Evolutionary conservation across 2,888 invertebrate genomes (phyloP), one percentile per base, ranked within the genome.

Genomic region (Crioceris asparagi): DNA sequence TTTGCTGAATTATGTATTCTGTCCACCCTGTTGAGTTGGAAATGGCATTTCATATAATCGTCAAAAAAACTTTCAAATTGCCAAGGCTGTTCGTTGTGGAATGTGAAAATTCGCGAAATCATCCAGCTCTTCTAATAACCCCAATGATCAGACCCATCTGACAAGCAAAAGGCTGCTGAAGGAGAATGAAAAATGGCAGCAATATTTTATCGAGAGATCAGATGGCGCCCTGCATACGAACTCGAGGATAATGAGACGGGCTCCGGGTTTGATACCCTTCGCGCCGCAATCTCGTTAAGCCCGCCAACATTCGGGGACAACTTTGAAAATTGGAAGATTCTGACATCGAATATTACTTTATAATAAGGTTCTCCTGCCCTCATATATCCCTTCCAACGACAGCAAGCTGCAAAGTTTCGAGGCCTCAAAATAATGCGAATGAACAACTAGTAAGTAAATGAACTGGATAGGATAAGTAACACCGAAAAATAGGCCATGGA

Each of bases 161-260:
- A 63, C 63, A 62, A 61, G 58, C 57, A 53, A 58, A 60, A 61
- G 59, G 59, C 62, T 59, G 61, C 58, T 60, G 61, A 61, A 61
- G 59, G 55, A 56, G 58, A 54, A 63, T 62, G 64, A 64, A 65
- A 65, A 64, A 65, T 65, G 64, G 59, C 58, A 57, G 60, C 62
- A 64, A 65, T 65, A 65, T 65, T 65, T 65, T 65, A 65, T 65
- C 64, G 61, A 57, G 61, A 62, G 65, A 64, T 64, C 64, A 64
- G 63, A 64, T 64, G 64, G 64, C 63, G 62, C 61, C 59, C 56
- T 62, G 65, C 64, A 65, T 65, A 65, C 65, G 62, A 62, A 60
- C 58, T 55, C 53, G 52, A 52, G 64, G 65, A 65, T 65, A 65
- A 65, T 65, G 65, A 65, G 65, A 63, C 62, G 56, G 56, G 55